phyloP scores from a whole-genome alignment of 2,888 invertebrate species.

The Gryllus longicercus region DNA sequence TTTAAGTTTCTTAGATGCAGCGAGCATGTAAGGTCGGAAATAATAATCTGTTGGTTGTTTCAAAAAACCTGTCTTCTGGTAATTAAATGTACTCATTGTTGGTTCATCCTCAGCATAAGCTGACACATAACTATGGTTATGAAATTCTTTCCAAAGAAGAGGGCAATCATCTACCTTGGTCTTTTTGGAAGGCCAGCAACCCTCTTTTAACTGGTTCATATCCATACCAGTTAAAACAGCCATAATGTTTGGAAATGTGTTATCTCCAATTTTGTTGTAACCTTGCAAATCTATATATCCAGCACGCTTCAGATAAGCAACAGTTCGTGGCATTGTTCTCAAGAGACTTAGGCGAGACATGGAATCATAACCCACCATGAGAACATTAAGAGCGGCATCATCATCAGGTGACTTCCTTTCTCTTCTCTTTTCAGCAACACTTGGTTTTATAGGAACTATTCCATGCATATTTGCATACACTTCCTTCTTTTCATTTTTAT shows the following conservation, averaged over 20 bases:
- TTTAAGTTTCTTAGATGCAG: slow-evolving; percentile 46
- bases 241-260: slow-evolving; percentile 87
- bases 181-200: slow-evolving; percentile 40
- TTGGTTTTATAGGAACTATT: slow-evolving; percentile 46
- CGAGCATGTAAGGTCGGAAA: slow-evolving; percentile 67
- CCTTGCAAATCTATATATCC: slow-evolving; percentile 71
- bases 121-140: slow-evolving; percentile 68
- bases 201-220: slow-evolving; percentile 39
- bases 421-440: background rate
- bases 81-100: slow-evolving; percentile 71
- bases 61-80: slow-evolving; percentile 67
- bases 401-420: slow-evolving; percentile 1
- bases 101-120: slow-evolving; percentile 77
- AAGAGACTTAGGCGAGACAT: slow-evolving; percentile 75
- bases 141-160: slow-evolving; percentile 74
- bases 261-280: slow-evolving; percentile 68
- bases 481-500: slow-evolving; percentile 39
- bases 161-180: slow-evolving; percentile 64
- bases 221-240: slow-evolving; percentile 71
- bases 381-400: slow-evolving; percentile 47
- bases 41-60: slow-evolving; percentile 79
- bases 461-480: slow-evolving; percentile 58
- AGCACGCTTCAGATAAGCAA: slow-evolving; percentile 61
- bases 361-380: slow-evolving; percentile 81
- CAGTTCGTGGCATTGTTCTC: slow-evolving; percentile 71